Evolutionary conservation across 2,113 vertebrate species (phyloP), one percentile per base, ranked within the genome.

Genomic region (Atractosteus spatula): DNA sequence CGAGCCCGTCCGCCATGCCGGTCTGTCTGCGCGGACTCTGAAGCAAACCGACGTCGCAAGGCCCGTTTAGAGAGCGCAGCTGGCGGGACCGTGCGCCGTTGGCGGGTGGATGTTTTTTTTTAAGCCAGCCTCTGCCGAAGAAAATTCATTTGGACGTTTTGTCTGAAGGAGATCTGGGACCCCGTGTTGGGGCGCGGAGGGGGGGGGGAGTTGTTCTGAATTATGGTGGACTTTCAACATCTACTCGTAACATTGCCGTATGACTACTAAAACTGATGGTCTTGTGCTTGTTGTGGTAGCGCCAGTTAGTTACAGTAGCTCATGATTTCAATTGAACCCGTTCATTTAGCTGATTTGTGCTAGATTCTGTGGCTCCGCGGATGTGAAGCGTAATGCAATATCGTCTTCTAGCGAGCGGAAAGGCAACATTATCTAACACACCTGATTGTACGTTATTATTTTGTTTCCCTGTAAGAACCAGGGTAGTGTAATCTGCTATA

Each of bases 401-500:
- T 45, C 45, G 71, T 29, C 29, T 68, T 80, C 77, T 80, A 5
- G 62, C 11, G 14, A 56, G 41, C 51, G 10, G 4, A 29, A n/a
- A 55, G 51, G 62, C 5, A 44, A 16, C 13, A 17, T 41, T 41
- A 69, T 17, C 59, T 17, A 8, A 13, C 41, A 73, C 16, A 55
- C 51, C 62, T 73, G 72, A 51, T 68, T 73, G 66, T 73, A 62
- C 65, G 41, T 51, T 72, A 41, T 16, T 62, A 2, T 63, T 57
- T 61, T 17, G 6, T 51, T 42, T 4, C 17, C 13, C 69, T 8
- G 0, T 14, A 11, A 41, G 14, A 12, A 42, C 41, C 8, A 17
- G 65, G 59, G 10, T 61, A n/a, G 55, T 64, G 73, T 79, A 81
- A 88, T 83, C 88, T 76, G 74, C 0, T 13, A 45, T 16, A 66